Evolutionary conservation across 2,888 invertebrate genomes (phyloP), one percentile per base, ranked within the genome.

Genomic region (Clistopyga incitator): DNA sequence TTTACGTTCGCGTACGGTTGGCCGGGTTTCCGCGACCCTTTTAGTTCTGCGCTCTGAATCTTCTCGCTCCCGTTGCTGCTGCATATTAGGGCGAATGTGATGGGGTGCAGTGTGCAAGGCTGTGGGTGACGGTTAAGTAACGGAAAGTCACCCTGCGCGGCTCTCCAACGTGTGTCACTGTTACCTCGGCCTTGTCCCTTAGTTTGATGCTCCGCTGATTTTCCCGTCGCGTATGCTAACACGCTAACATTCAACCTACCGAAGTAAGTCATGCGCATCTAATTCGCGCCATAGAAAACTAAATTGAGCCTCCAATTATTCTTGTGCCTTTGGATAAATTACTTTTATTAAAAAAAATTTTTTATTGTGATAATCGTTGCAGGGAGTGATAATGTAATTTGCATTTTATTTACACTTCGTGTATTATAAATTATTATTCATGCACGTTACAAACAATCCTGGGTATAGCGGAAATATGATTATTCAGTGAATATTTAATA

Each of bases 101-200:
- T 54, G 23, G 81, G 83, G 75, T 74, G 74, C 25, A 47, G 68
- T 64, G 61, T 25, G 64, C 42, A 70, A 25, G 38, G 47, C 78
- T 75, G 71, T 67, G 61, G 70, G 70, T 78, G 78, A 84, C 81
- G 78, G 78, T 81, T 84, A 71, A 81, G 81, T 65, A 84, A 84
- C 84, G 84, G 78, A 81, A 84, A 81, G 84, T 84, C 81, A 84
- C 77, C 74, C 81, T 64, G 70, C 25, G 54, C 75, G 59, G 81
- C 84, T 71, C 78, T 84, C 75, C 42, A 64, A n/a, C 70, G 56
- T 75, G 71, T 81, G 70, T 54, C 68, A 42, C 54, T 64, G 81
- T 78, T 34, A 76, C 54, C 81, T 64, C 78, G 42, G 52, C 34
- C 71, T 50, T 78, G 52, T 64, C 81, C 81, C 47, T 81, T 81